phyloP scores from a whole-genome alignment of 1,140 invertebrate genomes.

The Hycleus phaleratus region DNA sequence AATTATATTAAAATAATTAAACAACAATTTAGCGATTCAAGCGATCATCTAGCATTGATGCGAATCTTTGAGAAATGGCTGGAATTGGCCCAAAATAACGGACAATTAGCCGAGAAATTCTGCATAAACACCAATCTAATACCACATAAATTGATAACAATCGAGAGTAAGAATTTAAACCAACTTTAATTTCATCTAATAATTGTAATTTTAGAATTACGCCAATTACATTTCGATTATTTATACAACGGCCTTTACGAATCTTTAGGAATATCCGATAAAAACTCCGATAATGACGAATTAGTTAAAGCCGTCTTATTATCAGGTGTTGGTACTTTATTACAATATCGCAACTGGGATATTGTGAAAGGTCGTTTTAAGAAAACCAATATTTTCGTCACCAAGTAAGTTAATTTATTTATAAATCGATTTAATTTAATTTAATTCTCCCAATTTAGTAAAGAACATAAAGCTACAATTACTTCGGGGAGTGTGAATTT shows the following conservation, averaged over 20 bases:
- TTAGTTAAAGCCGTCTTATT: slow-evolving; percentile 36
- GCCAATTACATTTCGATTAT: slow-evolving; percentile 36
- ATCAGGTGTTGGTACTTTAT: slow-evolving; percentile 34
- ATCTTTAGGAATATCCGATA: slow-evolving; percentile 29
- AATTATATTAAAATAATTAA: slow-evolving; percentile 25
- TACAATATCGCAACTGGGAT: slow-evolving; percentile 33
- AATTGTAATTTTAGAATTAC: slow-evolving; percentile 29
- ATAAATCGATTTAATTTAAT: background rate
- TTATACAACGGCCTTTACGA: slow-evolving; percentile 30
- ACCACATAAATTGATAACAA: slow-evolving; percentile 28
- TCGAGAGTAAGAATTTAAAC: slow-evolving; percentile 28
- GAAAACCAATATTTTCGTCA: slow-evolving; percentile 31
- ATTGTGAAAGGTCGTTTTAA: slow-evolving; percentile 34
- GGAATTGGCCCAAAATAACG: background rate
- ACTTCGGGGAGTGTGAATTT: slow-evolving; percentile 37
- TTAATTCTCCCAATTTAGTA: slow-evolving; percentile 23
- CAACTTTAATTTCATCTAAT: background rate
- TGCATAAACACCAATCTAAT: slow-evolving; percentile 28
- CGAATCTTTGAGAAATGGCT: slow-evolving; percentile 35
- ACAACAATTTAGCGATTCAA: slow-evolving; percentile 21
- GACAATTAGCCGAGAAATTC: slow-evolving; percentile 13
- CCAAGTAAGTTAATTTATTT: slow-evolving; percentile 25
- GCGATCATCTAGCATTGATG: slow-evolving; percentile 38
- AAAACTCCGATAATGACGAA: slow-evolving; percentile 36
- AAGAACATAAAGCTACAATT: slow-evolving; percentile 36